Evolutionary conservation across 2,888 invertebrate species (phyloP).

Genomic region (Drosophila eohydei): DNA sequence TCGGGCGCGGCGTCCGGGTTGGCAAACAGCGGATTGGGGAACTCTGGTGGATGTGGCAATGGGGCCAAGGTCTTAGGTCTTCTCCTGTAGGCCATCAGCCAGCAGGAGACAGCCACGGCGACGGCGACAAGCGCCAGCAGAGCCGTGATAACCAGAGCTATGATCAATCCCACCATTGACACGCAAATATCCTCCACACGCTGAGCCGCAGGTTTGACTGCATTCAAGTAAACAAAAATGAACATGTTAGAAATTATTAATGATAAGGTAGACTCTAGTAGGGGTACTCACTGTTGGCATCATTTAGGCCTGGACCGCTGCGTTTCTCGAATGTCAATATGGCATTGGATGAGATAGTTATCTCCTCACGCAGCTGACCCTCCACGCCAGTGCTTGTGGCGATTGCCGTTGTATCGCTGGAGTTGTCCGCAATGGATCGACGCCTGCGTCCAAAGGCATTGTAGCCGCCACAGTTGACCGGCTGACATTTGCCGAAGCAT

Average conservation of each 20-base stretch:
- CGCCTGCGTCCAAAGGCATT: constrained; percentile 95
- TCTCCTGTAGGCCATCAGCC: constrained; percentile 96
- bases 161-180: constrained; percentile 96
- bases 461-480: constrained; percentile 95
- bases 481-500: constrained; percentile 97
- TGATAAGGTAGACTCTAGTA: neutral
- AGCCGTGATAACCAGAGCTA: constrained; percentile 96
- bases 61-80: constrained; percentile 95
- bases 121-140: constrained; percentile 96
- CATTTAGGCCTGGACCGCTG: constrained; percentile 90
- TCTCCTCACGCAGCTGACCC: constrained; percentile 95
- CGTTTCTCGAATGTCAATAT: constrained; percentile 95
- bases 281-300: constrained; percentile 89
- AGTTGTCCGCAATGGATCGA: constrained; percentile 86
- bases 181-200: constrained; percentile 95
- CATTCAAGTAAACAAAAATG: neutral
- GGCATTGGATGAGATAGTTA: constrained; percentile 95
- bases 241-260: neutral
- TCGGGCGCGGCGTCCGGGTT: constrained; percentile 92
- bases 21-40: constrained; percentile 96
- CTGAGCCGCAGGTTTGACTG: constrained; percentile 85
- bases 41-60: constrained; percentile 96
- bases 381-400: constrained; percentile 87
- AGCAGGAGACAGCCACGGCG: constrained; percentile 97
- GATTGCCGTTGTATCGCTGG: constrained; percentile 86